Conservation (phyloP, 2,888 invertebrate genomes). For the Oscheius sp. region DNA sequence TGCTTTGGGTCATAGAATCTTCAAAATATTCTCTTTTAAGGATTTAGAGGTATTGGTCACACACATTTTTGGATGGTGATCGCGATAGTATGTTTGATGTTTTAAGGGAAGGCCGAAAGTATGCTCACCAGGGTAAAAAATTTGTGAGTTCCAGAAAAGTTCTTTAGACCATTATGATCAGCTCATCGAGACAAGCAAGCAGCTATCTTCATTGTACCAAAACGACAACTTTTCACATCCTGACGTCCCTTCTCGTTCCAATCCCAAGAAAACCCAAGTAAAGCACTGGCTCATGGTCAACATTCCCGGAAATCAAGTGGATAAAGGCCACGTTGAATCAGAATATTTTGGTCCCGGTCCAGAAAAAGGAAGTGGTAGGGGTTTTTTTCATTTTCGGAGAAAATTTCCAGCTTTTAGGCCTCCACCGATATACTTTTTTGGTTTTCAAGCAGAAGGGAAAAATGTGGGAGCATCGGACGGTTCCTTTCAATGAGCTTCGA, state of each 20-base stretch:
- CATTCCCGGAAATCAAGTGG: constrained; percentile 82
- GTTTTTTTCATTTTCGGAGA: neutral
- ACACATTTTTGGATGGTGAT: no score
- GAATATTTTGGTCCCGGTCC: constrained; percentile 87
- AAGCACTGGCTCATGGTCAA: constrained; percentile 90
- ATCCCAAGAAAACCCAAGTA: constrained; percentile 86
- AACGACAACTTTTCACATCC: constrained; percentile 83
- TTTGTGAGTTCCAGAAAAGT: no score
- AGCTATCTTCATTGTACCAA: no score
- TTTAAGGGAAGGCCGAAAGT: no score
- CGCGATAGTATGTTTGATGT: no score
- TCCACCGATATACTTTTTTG: constrained; percentile 85
- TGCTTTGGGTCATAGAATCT: no score
- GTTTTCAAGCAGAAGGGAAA: constrained; percentile 76
- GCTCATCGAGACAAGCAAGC: no score
- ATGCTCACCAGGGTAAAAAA: no score
- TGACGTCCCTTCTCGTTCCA: constrained; percentile 86
- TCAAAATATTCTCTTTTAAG: no score
- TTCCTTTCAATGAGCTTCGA: neutral
- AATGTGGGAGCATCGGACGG: neutral
- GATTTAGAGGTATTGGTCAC: no score
- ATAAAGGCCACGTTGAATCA: constrained; percentile 81
- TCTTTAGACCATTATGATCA: no score
- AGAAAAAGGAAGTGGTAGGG: constrained; percentile 75
- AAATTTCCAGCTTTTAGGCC: constrained; percentile 75